These are phyloP conservation scores for Harpalus rufipes DNA, from an alignment of 2,888 invertebrate genomes.

Conservation along the genomic window DNA sequence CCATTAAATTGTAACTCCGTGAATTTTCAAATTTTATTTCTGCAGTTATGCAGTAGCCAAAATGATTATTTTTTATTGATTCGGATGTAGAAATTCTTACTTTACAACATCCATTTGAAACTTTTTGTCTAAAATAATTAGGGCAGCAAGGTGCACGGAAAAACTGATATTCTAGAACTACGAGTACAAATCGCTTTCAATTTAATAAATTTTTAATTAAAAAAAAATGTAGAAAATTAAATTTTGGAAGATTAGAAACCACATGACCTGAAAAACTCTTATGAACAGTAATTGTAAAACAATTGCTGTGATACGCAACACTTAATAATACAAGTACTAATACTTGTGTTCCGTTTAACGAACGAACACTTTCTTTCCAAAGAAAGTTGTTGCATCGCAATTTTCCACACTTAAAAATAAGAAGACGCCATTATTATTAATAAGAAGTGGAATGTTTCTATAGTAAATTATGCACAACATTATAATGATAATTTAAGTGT, in stretches of 20 bases:
- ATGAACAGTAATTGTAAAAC: not conserved
- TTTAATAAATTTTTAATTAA: not conserved
- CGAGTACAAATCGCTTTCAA: not conserved
- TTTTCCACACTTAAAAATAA: slow-evolving; percentile 13
- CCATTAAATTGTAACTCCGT: no score
- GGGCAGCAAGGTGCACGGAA: no score
- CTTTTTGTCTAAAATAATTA: no score
- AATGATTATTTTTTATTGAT: no score
- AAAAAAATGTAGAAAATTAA: not conserved
- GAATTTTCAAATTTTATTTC: no score
- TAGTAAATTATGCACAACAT: slow-evolving; percentile 12
- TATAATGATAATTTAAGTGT: not conserved
- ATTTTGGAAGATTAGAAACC: not conserved
- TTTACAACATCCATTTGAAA: no score
- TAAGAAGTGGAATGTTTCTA: slow-evolving; percentile 10
- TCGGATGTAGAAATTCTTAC: no score
- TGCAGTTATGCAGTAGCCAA: no score
- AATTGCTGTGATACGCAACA: slow-evolving; percentile 2
- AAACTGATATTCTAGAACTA: not conserved
- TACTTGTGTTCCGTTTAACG: not conserved
- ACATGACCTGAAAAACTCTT: not conserved
- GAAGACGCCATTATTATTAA: not conserved
- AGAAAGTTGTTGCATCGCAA: slow-evolving; percentile 47
- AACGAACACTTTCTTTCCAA: slow-evolving; percentile 36
- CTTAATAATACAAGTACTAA: not conserved